Evolutionary conservation across 2,888 invertebrate genomes (phyloP).

Genomic region (Drosophila atroscutellata): DNA sequence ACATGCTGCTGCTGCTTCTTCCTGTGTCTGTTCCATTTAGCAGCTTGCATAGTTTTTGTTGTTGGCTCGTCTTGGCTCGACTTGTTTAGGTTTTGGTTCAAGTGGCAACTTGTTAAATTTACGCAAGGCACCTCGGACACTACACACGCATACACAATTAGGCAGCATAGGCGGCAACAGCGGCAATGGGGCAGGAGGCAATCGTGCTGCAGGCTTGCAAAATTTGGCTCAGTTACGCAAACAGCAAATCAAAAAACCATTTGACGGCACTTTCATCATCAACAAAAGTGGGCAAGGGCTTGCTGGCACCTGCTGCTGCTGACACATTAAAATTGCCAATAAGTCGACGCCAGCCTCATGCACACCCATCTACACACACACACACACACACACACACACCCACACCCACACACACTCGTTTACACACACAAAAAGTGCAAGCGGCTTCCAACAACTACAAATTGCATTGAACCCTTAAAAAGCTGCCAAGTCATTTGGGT

Average conservation of each 20-base stretch:
- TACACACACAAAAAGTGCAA: slow-evolving; percentile 39
- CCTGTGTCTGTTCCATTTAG: slow-evolving; percentile 31
- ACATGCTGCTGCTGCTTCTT: not conserved
- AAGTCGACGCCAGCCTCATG: slow-evolving; percentile 46
- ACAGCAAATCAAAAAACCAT: slow-evolving; percentile 80
- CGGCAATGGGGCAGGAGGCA: not conserved
- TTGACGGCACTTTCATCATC: slow-evolving; percentile 81
- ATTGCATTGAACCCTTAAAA: slow-evolving; percentile 55
- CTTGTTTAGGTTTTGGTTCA: slow-evolving; percentile 45
- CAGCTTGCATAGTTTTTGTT: slow-evolving; percentile 52
- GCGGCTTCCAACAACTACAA: slow-evolving; percentile 47
- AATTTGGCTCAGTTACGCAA: slow-evolving; percentile 69
- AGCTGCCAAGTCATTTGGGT: slow-evolving; percentile 59
- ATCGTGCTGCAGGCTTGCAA: not conserved
- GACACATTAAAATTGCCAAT: slow-evolving; percentile 78
- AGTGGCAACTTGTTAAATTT: slow-evolving; percentile 80
- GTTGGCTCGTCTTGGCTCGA: slow-evolving; percentile 34
- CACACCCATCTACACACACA: not conserved
- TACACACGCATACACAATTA: slow-evolving; percentile 78
- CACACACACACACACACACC: not conserved
- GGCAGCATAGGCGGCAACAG: slow-evolving; percentile 24
- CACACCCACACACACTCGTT: not conserved
- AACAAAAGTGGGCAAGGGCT: slow-evolving; percentile 42
- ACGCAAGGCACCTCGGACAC: slow-evolving; percentile 72
- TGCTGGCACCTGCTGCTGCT: slow-evolving; percentile 73